phyloP scores from a whole-genome alignment of 2,888 invertebrate genomes.

The Polia nebulosa region DNA sequence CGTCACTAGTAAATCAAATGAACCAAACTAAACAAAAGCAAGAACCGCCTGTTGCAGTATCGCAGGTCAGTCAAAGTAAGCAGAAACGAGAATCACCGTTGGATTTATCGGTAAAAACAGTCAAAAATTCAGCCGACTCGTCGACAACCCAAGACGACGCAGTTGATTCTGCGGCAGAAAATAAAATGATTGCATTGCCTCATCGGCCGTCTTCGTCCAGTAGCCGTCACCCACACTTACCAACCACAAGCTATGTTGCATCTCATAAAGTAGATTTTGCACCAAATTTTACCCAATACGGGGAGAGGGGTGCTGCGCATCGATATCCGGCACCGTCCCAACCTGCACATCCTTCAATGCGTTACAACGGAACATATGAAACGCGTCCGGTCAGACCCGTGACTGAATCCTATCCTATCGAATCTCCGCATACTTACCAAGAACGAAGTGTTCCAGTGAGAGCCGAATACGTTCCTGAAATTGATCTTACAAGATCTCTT shows the following conservation, averaged over 20 bases:
- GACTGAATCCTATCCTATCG: slow-evolving; percentile 79
- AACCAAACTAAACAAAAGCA: slow-evolving; percentile 91
- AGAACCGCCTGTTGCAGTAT: slow-evolving; percentile 93
- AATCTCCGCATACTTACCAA: slow-evolving; percentile 83
- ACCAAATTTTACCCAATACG: slow-evolving; percentile 93
- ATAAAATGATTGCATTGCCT: slow-evolving; percentile 79
- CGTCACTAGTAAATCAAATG: slow-evolving; percentile 87
- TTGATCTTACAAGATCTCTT: slow-evolving; percentile 85
- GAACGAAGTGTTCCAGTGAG: slow-evolving; percentile 79
- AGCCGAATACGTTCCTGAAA: slow-evolving; percentile 85
- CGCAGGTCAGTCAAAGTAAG: slow-evolving; percentile 83
- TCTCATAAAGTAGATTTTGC: slow-evolving; percentile 95
- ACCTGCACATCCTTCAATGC: slow-evolving; percentile 74
- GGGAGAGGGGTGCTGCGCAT: slow-evolving; percentile 79
- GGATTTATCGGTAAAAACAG: slow-evolving; percentile 97
- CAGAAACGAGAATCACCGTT: slow-evolving; percentile 95
- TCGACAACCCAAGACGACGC: slow-evolving; percentile 94
- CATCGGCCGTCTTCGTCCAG: slow-evolving; percentile 79
- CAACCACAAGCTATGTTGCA: slow-evolving; percentile 74
- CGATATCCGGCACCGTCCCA: slow-evolving; percentile 73
- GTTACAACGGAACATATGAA: slow-evolving; percentile 84
- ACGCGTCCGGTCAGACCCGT: slow-evolving; percentile 71
- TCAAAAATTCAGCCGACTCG: slow-evolving; percentile 97
- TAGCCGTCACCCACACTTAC: slow-evolving; percentile 73
- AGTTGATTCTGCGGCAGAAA: slow-evolving; percentile 86